phyloP scores from a whole-genome alignment of 2,797 vertebrate species.

The Hylomyscus alleni region DNA sequence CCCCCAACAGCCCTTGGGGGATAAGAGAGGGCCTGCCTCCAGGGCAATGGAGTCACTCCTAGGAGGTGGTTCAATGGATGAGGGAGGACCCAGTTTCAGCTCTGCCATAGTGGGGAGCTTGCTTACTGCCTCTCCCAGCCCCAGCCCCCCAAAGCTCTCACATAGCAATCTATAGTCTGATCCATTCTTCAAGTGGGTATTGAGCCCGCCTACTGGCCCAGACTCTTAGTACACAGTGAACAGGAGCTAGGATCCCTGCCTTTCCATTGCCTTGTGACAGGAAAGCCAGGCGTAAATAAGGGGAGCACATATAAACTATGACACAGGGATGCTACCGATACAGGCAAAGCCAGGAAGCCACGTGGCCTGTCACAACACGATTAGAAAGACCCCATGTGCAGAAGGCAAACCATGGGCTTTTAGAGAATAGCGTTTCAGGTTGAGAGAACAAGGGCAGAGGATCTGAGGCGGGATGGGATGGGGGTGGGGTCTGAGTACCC shows the following conservation, averaged over 20 bases:
- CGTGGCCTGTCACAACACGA: accelerated
- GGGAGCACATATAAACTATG: not conserved
- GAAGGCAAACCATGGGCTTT: not conserved
- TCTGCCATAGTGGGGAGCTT: not conserved
- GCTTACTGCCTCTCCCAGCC: not conserved
- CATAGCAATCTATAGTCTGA: not conserved
- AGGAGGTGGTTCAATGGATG: not conserved
- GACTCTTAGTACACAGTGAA: not conserved
- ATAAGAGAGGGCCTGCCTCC: not conserved
- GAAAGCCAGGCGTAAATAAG: not conserved
- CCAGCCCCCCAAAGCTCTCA: not conserved
- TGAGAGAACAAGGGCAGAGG: not conserved
- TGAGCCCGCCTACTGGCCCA: not conserved
- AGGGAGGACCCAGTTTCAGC: not conserved
- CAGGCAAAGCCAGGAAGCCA: not conserved
- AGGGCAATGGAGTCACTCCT: not conserved
- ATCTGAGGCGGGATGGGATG: not conserved
- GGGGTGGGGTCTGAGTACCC: not conserved
- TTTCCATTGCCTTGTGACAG: not conserved
- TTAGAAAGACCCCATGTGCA: not conserved
- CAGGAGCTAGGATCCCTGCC: not conserved
- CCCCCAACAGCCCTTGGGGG: not conserved
- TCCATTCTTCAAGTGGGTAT: not conserved
- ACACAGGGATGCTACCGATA: not conserved
- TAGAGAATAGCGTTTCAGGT: not conserved